Evolutionary conservation across 2,888 invertebrate genomes (phyloP).

Genomic region (Rhagium mordax): DNA sequence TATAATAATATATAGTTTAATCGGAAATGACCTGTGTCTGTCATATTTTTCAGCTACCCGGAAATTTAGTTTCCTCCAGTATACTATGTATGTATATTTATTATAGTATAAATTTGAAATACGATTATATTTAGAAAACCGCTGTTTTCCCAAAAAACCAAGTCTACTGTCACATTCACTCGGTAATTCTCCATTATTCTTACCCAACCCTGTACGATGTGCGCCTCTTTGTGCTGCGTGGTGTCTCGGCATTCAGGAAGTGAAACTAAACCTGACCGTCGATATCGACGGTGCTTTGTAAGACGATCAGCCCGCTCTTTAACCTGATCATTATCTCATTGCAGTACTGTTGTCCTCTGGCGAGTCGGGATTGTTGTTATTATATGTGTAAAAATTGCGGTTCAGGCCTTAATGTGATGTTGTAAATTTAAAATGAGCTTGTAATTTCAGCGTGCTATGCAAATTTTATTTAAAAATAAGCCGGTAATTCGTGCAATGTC

Average conservation of each 20-base stretch:
- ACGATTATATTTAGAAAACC: too few species aligned
- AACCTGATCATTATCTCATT: slow-evolving; percentile 48
- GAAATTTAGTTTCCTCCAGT: too few species aligned
- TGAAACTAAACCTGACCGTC: slow-evolving; percentile 44
- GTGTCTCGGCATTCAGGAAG: slow-evolving; percentile 42
- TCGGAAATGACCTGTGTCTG: too few species aligned
- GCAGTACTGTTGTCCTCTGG: slow-evolving; percentile 44
- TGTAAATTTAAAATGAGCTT: slow-evolving; percentile 32
- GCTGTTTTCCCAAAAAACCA: too few species aligned
- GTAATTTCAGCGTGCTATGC: slow-evolving; percentile 42
- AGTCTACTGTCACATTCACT: too few species aligned
- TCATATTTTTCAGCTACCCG: too few species aligned
- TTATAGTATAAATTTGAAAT: too few species aligned
- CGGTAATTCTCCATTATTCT: too few species aligned
- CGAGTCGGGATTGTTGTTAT: slow-evolving; percentile 41
- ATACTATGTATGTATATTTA: too few species aligned
- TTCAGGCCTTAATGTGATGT: slow-evolving; percentile 35
- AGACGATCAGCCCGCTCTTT: slow-evolving; percentile 41
- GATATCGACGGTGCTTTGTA: slow-evolving; percentile 44
- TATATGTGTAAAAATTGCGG: slow-evolving; percentile 37
- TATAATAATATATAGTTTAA: too few species aligned
- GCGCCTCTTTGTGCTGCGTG: slow-evolving; percentile 10
- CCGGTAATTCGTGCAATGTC: slow-evolving; percentile 1
- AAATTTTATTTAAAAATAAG: slow-evolving; percentile 23
- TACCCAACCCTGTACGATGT: too few species aligned